A percentile compares a stretch with the other conserved stretches of the same genome.
phyloP scores from a whole-genome alignment of 2,888 invertebrate genomes.

The Diaperis boleti region DNA sequence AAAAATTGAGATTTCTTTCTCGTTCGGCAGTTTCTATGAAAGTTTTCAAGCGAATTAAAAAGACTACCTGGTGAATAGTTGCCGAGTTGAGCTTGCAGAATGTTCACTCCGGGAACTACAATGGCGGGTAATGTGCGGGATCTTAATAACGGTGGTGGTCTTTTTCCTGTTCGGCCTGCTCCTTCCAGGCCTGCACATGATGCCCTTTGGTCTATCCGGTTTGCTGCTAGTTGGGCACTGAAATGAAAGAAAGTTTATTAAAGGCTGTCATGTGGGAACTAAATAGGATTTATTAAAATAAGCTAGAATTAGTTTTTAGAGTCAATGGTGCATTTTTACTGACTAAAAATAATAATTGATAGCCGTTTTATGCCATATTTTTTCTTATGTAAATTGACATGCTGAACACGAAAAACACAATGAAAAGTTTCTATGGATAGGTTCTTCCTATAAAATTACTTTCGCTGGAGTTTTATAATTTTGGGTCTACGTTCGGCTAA shows the following conservation, averaged over 20 bases:
- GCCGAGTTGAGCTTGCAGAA: conserved; percentile 86
- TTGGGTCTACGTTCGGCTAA: too few species aligned
- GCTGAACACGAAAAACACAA: too few species aligned
- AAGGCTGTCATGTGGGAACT: too few species aligned
- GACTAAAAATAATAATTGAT: too few species aligned
- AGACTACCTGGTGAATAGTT: conserved; percentile 71
- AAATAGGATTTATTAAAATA: too few species aligned
- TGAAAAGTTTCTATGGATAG: too few species aligned
- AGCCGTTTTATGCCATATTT: too few species aligned
- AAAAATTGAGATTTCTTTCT: not conserved
- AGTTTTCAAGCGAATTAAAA: not conserved
- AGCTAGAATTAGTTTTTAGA: too few species aligned
- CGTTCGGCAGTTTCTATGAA: not conserved
- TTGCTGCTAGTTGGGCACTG: conserved; percentile 63
- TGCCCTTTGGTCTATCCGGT: conserved; percentile 67
- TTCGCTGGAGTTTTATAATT: too few species aligned
- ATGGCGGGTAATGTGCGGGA: conserved; percentile 90
- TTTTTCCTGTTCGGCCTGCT: conserved; percentile 66
- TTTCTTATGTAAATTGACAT: too few species aligned
- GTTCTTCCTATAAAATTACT: too few species aligned
- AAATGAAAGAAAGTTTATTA: conserved; percentile 50
- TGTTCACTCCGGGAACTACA: conserved; percentile 85
- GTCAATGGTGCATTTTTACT: too few species aligned
- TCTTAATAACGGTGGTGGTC: conserved; percentile 78
- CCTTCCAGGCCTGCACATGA: conserved; percentile 71